A percentile compares a stretch with the other conserved stretches of the same genome.
These are phyloP conservation scores for Magallana nippona DNA, from an alignment of 2,888 invertebrate species.

Conservation along the genomic window DNA sequence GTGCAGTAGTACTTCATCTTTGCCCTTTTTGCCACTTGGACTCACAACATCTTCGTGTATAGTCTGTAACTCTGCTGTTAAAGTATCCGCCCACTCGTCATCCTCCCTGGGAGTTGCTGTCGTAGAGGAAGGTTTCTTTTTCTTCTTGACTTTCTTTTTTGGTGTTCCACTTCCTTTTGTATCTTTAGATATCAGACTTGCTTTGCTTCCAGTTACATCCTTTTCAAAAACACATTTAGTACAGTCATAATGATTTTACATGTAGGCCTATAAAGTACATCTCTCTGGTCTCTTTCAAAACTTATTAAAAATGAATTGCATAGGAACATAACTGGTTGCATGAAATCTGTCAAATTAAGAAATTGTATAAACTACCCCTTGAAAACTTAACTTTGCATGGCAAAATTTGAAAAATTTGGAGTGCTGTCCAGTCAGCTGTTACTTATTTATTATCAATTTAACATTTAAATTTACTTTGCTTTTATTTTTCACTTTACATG, in stretches of 20 bases:
- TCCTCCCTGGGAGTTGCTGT: conserved; percentile 49
- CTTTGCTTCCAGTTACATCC: conserved; percentile 72
- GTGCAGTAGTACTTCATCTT: conserved; percentile 51
- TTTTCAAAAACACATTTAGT: conserved; percentile 43
- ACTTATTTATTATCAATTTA: too few relatives aligned
- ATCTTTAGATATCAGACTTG: conserved; percentile 69
- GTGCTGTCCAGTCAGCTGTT: too few relatives aligned
- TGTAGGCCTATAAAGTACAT: background rate
- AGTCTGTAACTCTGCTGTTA: conserved; percentile 67
- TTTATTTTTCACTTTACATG: too few relatives aligned
- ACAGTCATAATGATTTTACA: background rate
- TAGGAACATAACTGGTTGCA: too few relatives aligned
- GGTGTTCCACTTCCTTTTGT: conserved; percentile 64
- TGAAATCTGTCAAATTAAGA: too few relatives aligned
- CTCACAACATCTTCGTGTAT: conserved; percentile 71
- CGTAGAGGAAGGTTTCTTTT: conserved; percentile 55
- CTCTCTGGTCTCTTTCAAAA: too few relatives aligned
- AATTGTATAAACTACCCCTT: too few relatives aligned
- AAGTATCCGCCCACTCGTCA: conserved; percentile 65
- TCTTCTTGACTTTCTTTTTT: conserved; percentile 68
- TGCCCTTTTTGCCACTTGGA: conserved; percentile 55
- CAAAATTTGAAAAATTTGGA: too few relatives aligned
- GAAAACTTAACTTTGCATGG: too few relatives aligned
- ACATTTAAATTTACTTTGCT: too few relatives aligned
- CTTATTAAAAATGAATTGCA: too few relatives aligned